A percentile compares a stretch with the other conserved stretches of the same genome.
phyloP scores from a whole-genome alignment of 2,888 invertebrate genomes.

The Meteorus cinctellus region DNA sequence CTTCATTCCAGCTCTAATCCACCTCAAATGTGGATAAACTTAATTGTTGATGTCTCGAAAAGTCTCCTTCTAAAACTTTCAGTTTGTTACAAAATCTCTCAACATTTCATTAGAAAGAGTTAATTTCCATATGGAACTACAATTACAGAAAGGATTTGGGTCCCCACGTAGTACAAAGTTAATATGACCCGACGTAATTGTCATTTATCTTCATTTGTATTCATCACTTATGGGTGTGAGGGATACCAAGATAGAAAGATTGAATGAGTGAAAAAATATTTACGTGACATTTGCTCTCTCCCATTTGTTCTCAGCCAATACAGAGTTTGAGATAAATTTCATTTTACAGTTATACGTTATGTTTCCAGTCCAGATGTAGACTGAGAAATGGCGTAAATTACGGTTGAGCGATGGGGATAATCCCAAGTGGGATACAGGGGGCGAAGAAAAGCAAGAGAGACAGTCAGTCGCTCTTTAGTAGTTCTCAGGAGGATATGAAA shows the following conservation, averaged over 20 bases:
- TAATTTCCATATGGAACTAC: too few relatives aligned
- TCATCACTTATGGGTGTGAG: too few relatives aligned
- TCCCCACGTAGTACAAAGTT: too few relatives aligned
- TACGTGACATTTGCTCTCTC: background rate
- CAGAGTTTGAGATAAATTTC: background rate
- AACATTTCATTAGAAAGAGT: too few relatives aligned
- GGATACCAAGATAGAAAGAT: background rate
- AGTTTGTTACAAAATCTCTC: too few relatives aligned
- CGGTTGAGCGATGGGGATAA: conserved; percentile 6
- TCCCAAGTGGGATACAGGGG: background rate
- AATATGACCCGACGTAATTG: too few relatives aligned
- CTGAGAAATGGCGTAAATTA: background rate
- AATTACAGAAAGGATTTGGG: too few relatives aligned
- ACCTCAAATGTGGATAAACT: too few relatives aligned
- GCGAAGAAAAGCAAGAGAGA: background rate
- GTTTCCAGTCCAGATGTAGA: background rate
- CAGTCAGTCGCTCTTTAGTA: background rate
- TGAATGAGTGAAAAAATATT: background rate
- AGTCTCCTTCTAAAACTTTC: too few relatives aligned
- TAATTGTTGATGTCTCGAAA: too few relatives aligned
- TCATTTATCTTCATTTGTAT: too few relatives aligned
- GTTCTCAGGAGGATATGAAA: background rate
- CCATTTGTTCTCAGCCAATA: background rate
- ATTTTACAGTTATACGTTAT: background rate
- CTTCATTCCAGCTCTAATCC: too few relatives aligned